Base-by-base conservation (phyloP, 2,113 vertebrate genomes). In the Eurypyga helias region DNA sequence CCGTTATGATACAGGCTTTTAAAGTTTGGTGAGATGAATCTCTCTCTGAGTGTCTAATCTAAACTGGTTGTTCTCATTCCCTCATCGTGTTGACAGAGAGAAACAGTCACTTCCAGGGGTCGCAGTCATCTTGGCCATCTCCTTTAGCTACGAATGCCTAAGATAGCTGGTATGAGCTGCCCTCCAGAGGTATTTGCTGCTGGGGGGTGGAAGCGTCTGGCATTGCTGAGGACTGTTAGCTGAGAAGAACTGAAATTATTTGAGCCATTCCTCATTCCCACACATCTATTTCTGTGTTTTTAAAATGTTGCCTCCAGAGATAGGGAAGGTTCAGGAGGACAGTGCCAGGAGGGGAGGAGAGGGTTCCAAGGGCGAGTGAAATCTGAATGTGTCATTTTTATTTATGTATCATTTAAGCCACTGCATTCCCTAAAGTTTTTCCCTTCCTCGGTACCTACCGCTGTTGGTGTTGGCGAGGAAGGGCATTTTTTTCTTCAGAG, bases 251-350 rank as follows among this genome's bases (percentile, higher is more conserved):
- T 79, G 46, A 75, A 77, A 62, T 79, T 52, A 81, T 89, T 82
- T 93, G 72, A 93, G 61, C 72, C 33, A 18, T 81, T 83, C 80
- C 65, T 77, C 75, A 66, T 75, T 86, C 76, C 78, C 33, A 31
- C 36, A 36, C 1, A 0, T 78, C 64, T 95, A 64, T 93, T 94
- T 88, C 43, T 78, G 46, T 66, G 13, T 20, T 19, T 91, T 52
- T 76, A 73, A 65, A 70, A 70, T 58, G 20, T 24, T 87, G 51
- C n/a, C 19, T 94, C 43, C 2, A 5, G 41, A 82, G 23, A 52
- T 64, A 48, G 2, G 26, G 80, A 78, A 78, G 11, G 33, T 43
- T 81, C 24, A 66, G 60, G 54, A 83, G 18, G 43, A 89, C 33
- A 51, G 17, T 54, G 64, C 33, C 55, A 75, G 43, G 48, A 80